Evolutionary conservation across 2,797 vertebrate genomes (phyloP).

Genomic region (Hyperoplus immaculatus): DNA sequence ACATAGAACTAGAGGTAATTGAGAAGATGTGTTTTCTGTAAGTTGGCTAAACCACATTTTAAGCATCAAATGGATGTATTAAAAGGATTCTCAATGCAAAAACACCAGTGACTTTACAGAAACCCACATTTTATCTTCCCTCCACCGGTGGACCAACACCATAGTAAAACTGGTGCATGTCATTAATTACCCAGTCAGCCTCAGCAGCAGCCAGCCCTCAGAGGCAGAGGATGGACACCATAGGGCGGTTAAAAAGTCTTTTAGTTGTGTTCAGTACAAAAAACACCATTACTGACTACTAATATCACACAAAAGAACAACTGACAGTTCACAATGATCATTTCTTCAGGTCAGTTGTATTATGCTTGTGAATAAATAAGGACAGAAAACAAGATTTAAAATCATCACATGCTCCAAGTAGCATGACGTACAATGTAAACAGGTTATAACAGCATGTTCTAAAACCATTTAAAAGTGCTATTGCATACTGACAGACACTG

Average conservation of each 20-base stretch:
- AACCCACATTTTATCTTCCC: constrained; percentile 14
- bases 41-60: constrained; percentile 8
- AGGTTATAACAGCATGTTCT: neutral
- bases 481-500: neutral
- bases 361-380: neutral
- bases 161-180: neutral
- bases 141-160: constrained; percentile 73
- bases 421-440: neutral
- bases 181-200: constrained; percentile 66
- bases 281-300: constrained; percentile 29
- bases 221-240: constrained; percentile 37
- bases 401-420: neutral
- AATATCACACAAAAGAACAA: neutral
- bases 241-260: constrained; percentile 15
- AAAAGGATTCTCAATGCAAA: neutral
- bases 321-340: neutral
- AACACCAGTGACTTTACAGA: constrained; percentile 37
- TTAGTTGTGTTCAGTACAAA: constrained; percentile 41
- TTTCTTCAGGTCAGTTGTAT: neutral
- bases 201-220: constrained; percentile 38
- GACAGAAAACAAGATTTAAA: neutral
- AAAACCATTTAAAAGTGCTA: constrained; percentile 2
- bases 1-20: neutral
- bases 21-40: neutral
- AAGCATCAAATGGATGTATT: neutral